Conservation (phyloP, 1,140 invertebrate genomes). For the Brachionus manjavacas region DNA sequence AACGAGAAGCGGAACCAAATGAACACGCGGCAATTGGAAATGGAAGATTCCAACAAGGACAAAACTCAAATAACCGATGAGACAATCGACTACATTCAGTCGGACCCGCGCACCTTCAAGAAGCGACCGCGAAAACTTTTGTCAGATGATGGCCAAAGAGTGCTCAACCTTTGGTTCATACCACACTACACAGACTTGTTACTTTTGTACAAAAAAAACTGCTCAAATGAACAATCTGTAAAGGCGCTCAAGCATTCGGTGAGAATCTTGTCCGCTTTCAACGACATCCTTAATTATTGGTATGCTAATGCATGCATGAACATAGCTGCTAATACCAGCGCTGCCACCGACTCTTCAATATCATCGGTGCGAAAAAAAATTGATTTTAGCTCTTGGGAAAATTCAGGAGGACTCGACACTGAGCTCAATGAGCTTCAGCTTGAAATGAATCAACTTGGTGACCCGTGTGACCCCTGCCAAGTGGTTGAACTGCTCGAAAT, state of each 20-base stretch:
- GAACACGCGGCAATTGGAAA: slow-evolving; percentile 46
- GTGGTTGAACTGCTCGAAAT: slow-evolving; percentile 51
- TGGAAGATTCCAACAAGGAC: slow-evolving; percentile 50
- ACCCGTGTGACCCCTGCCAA: slow-evolving; percentile 47
- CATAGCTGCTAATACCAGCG: slow-evolving; percentile 41
- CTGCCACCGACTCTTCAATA: background rate
- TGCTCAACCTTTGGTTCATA: slow-evolving; percentile 57
- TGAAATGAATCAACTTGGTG: slow-evolving; percentile 51
- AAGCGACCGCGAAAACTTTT: slow-evolving; percentile 51
- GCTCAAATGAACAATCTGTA: slow-evolving; percentile 48
- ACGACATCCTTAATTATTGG: slow-evolving; percentile 33
- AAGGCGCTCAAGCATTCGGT: slow-evolving; percentile 49
- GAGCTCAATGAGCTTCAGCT: slow-evolving; percentile 55
- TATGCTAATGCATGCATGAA: slow-evolving; percentile 43
- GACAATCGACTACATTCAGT: background rate
- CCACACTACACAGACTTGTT: slow-evolving; percentile 54
- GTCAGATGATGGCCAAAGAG: slow-evolving; percentile 50
- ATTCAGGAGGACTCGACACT: slow-evolving; percentile 46
- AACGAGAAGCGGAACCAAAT: slow-evolving; percentile 51
- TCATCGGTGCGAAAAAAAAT: background rate
- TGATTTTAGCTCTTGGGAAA: slow-evolving; percentile 36
- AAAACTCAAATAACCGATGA: slow-evolving; percentile 9
- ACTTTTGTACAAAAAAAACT: slow-evolving; percentile 52
- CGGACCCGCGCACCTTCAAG: slow-evolving; percentile 47
- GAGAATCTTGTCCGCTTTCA: slow-evolving; percentile 50